Conservation (phyloP, 2,113 vertebrate species). For the Atherinomorus stipes region DNA sequence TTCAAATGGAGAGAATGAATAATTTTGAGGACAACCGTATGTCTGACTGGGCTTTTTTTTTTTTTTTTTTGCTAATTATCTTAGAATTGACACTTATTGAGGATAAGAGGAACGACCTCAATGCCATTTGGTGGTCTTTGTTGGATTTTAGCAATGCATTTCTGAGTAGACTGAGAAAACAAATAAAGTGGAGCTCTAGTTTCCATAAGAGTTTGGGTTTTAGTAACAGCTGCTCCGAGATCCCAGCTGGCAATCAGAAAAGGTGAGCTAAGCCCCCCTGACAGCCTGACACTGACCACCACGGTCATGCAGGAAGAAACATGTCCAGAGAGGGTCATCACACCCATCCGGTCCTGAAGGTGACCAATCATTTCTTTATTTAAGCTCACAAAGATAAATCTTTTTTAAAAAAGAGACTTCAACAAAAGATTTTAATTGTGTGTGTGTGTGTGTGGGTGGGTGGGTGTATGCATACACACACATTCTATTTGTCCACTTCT, state of each 20-base stretch:
- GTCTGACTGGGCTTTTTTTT: too few species aligned
- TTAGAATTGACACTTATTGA: too few species aligned
- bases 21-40: too few species aligned
- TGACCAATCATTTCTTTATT: not conserved
- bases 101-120: not conserved
- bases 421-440: too few species aligned
- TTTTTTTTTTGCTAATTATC: not conserved
- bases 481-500: not conserved
- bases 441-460: too few species aligned
- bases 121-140: not conserved
- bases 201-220: not conserved
- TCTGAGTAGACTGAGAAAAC: not conserved
- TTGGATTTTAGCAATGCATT: not conserved
- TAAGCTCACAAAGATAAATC: too few species aligned
- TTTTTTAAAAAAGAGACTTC: too few species aligned
- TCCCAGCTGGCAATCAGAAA: not conserved
- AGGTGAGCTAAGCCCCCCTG: constrained; percentile 13
- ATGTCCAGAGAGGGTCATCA: not conserved
- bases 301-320: constrained; percentile 2
- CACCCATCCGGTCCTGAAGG: constrained; percentile 2
- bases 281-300: not conserved
- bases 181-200: not conserved
- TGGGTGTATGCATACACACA: too few species aligned
- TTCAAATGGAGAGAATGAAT: too few species aligned
- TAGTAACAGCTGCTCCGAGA: not conserved